A percentile compares a stretch with the other conserved stretches of the same genome.
phyloP scores from a whole-genome alignment of 2,113 vertebrate species.

The Fregata magnificens region DNA sequence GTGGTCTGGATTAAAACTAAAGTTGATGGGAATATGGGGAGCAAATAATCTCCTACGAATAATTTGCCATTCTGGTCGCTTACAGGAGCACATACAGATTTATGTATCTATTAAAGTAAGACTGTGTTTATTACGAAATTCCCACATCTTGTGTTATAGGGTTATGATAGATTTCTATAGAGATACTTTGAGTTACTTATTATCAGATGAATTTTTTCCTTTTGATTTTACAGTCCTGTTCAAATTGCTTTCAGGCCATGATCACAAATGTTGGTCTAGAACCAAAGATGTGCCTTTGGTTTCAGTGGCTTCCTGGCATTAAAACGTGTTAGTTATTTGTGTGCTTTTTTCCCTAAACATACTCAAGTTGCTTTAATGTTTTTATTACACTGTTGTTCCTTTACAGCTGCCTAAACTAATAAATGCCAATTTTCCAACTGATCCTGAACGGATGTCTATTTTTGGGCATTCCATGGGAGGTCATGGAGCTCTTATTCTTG shows the following conservation, averaged over 20 bases:
- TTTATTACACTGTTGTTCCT: background rate
- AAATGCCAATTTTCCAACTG: slow-evolving; percentile 87
- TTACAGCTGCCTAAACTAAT: slow-evolving; percentile 87
- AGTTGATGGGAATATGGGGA: background rate
- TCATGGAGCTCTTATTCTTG: slow-evolving; percentile 85
- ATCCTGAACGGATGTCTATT: slow-evolving; percentile 87
- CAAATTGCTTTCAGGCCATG: background rate
- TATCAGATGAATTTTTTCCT: background rate
- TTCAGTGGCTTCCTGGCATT: background rate
- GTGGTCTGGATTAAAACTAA: background rate
- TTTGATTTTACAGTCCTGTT: background rate
- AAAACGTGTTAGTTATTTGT: background rate
- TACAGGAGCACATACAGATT: background rate
- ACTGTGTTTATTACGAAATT: background rate
- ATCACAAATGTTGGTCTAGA: background rate
- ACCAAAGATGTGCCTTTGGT: background rate
- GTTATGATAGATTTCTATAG: background rate
- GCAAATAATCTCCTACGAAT: background rate
- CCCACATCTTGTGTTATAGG: background rate
- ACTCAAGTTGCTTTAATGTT: background rate
- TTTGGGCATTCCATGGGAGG: slow-evolving; percentile 93
- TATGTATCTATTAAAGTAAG: background rate
- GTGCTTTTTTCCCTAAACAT: background rate
- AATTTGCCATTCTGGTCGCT: background rate
- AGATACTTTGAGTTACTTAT: background rate